Percentiles rank a stretch among this genome's conserved stretches.
phyloP scores from a whole-genome alignment of 1,140 invertebrate genomes.

The Danaus melanippus region DNA sequence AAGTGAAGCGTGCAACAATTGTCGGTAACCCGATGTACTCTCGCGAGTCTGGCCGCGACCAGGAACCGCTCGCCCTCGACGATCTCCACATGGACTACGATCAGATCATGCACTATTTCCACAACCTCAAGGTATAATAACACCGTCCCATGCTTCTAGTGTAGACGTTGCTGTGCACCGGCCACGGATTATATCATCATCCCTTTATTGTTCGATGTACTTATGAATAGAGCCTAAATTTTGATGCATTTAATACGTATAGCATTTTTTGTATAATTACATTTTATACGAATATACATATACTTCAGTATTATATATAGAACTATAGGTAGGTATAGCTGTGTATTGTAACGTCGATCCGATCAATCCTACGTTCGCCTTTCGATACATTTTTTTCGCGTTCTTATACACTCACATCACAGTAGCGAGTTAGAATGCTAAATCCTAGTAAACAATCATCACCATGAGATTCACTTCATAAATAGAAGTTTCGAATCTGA shows the following conservation, averaged over 20 bases:
- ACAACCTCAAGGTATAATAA: constrained; percentile 91
- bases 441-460: constrained; percentile 47
- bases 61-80: constrained; percentile 78
- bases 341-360: constrained; percentile 11
- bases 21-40: constrained; percentile 90
- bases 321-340: constrained; percentile 35
- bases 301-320: constrained; percentile 54
- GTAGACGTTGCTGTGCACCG: constrained; percentile 54
- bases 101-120: constrained; percentile 97
- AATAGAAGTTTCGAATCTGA: constrained; percentile 47
- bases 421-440: constrained; percentile 49
- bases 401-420: constrained; percentile 8
- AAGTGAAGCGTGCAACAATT: constrained; percentile 86
- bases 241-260: constrained; percentile 64
- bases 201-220: constrained; percentile 45
- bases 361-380: constrained; percentile 17
- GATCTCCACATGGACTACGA: constrained; percentile 96
- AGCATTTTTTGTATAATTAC: constrained; percentile 64
- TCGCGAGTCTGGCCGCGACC: constrained; percentile 73
- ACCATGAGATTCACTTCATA: constrained; percentile 36
- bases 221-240: constrained; percentile 69
- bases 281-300: constrained; percentile 63
- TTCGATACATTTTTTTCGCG: constrained; percentile 39
- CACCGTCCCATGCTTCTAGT: constrained; percentile 62
- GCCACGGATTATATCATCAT: constrained; percentile 28